Conservation (phyloP, 2,797 vertebrate genomes). For the Gila robusta region DNA sequence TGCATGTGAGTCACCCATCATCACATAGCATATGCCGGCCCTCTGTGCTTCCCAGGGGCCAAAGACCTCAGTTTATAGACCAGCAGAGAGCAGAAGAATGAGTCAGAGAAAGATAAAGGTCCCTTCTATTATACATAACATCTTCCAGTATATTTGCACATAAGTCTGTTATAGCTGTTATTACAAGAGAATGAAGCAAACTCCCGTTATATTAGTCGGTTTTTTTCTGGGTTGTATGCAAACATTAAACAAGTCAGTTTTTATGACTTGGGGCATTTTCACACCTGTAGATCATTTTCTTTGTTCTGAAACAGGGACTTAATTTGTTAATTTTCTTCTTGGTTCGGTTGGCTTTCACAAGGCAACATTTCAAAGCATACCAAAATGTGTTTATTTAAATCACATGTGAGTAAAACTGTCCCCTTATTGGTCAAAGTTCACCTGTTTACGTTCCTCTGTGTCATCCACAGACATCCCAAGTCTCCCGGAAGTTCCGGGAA, state of each 20-base stretch:
- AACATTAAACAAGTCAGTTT: slow-evolving; percentile 45
- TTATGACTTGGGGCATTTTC: not conserved
- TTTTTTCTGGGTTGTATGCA: slow-evolving; percentile 31
- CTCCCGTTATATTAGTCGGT: not conserved
- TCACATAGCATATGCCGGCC: slow-evolving; percentile 53
- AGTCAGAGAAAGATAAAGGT: slow-evolving; percentile 58
- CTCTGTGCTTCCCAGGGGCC: slow-evolving; percentile 55
- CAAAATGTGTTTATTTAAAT: not conserved
- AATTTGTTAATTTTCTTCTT: not conserved
- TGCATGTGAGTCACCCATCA: slow-evolving; percentile 51
- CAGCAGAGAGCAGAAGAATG: slow-evolving; percentile 67
- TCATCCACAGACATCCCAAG: not conserved
- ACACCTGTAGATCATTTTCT: not conserved
- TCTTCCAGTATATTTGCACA: slow-evolving; percentile 5
- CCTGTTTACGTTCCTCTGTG: not conserved
- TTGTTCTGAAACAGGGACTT: not conserved
- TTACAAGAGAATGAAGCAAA: slow-evolving; percentile 32
- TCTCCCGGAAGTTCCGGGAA: too few species aligned
- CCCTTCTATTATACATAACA: slow-evolving; percentile 59
- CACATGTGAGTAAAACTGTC: not conserved
- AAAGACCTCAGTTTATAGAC: slow-evolving; percentile 62
- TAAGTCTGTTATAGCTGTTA: slow-evolving; percentile 5
- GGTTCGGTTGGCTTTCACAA: not conserved
- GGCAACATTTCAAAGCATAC: not conserved
- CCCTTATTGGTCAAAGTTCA: not conserved